Percentiles rank a stretch among this genome's conserved stretches.
Evolutionary conservation across 64 coral and sea anemone species (phyloP).

Genomic region (Cladopsammia gracilis): DNA sequence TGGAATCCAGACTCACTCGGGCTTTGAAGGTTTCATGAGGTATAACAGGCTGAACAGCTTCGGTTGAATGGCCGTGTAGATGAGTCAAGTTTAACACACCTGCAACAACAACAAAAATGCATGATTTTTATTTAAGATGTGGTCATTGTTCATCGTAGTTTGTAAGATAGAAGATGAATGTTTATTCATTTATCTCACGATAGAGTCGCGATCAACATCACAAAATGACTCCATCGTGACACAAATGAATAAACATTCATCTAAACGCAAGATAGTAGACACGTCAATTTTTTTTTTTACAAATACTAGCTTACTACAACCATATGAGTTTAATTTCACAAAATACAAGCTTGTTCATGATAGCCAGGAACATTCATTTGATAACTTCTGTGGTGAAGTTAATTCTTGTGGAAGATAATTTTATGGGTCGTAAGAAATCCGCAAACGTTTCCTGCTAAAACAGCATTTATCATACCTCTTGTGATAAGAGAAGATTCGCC

Average conservation of each 20-base stretch:
- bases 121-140: background rate
- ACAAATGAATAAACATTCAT: too few species aligned
- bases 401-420: too few species aligned
- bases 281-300: too few species aligned
- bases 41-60: constrained; percentile 39
- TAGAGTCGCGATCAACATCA: too few species aligned
- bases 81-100: constrained; percentile 84
- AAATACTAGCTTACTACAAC: too few species aligned
- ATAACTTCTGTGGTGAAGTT: background rate
- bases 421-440: too few species aligned
- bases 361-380: background rate
- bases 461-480: constrained; percentile 28
- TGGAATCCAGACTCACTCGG: constrained; percentile 62
- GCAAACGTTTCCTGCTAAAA: background rate
- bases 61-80: constrained; percentile 50
- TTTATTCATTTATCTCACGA: too few species aligned
- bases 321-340: too few species aligned
- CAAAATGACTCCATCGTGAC: too few species aligned
- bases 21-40: constrained; percentile 59
- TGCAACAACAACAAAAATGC: constrained; percentile 22
- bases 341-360: background rate
- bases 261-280: too few species aligned
- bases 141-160: too few species aligned
- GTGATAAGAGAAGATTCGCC: constrained; percentile 73
- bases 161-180: too few species aligned